Evolutionary conservation across 2,888 invertebrate species (phyloP), one percentile per base, ranked within the genome.

Genomic region (Ommatoiulus sabulosus): DNA sequence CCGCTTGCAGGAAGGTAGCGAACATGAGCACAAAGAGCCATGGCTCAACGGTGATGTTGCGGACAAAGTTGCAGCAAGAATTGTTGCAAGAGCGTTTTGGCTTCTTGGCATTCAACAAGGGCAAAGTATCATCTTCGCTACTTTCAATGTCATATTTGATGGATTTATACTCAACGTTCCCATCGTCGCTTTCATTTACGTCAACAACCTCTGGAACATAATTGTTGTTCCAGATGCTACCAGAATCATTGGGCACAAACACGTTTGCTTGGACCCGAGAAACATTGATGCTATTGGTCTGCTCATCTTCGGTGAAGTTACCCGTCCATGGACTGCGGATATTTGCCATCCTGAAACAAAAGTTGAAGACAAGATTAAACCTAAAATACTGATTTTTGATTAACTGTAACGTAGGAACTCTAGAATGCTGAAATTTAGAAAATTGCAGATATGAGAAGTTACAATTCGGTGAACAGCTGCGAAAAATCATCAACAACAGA

Each of bases 21-120:
- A 97, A 95, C 97, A 97, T 97, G 92, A 97, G 97, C 1, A 97
- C 93, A 92, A 97, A 96, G 95, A 97, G 95, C 0, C 96, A 94
- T 0, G 97, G 97, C 92, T 98, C 97, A 43, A 97, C 96, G 0
- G 97, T 95, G 88, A 96, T 94, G 24, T n/a, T 43, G 44, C 84
- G 43, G 12, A 84, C 4, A 15, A 8, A 84, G 15, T 15, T 15
- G 44, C 35, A 43, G 84, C 84, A 84, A 44, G 8, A 43, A 44
- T 3, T 4, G 4, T 17, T 15, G 52, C 52, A 17, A 15, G 52
- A 52, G 17, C 4, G 4, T 1, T 15, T 52, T 2, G 10, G 12
- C 15, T 15, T 52, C 52, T 15, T 12, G 52, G 15, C 52, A 8
- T 17, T 17, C 15, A 52, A 15, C 52, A 52, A 15, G 52, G 52